Evolutionary conservation across 2,113 vertebrate species (phyloP), one percentile per base, ranked within the genome.

Genomic region (Phycodurus eques): DNA sequence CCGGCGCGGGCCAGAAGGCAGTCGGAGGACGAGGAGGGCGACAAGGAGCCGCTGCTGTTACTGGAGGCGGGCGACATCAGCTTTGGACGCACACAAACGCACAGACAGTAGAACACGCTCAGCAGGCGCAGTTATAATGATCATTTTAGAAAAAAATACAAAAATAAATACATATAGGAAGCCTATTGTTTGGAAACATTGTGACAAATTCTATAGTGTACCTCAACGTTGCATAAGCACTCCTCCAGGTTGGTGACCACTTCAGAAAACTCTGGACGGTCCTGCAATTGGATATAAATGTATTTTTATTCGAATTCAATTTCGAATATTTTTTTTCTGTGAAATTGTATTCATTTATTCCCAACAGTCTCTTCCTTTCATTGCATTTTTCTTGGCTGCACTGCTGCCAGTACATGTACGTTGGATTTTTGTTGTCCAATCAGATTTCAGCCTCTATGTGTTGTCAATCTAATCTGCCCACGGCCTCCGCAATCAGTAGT

Each of bases 61-160:
- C 96, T 97, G 65, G 96, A 98, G 47, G 93, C 93, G 12, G 96
- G 96, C 75, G 96, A 98, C 95, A 98, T 97, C 66, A 98, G 56
- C 96, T 99, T 0, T 47, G 35, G 68, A 35, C 22, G 9, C 73
- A 61, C 44, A 54, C 20, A 68, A 27, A 68, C 27, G 57, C 27
- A 47, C 31, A 54, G 2, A 74, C n/a, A 4, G 35, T 9, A 54
- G 6, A 39, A 39, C 35, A 12, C 57, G 8, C 20, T 54, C 9
- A 20, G 53, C 53, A 2, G 0, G 22, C 39, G 31, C 44, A 56
- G 39, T 44, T 0, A 65, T 49, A 14, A 27, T 33, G 15, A 57
- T 57, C 9, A 11, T 59, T 33, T 4, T 27, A 1, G 27, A 42
- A 43, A 43, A 35, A 39, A 51, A 7, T 51, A 19, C 6, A 1